Evolutionary conservation across 1,140 invertebrate species (phyloP).

Genomic region (Carcinoscorpius rotundicauda): DNA sequence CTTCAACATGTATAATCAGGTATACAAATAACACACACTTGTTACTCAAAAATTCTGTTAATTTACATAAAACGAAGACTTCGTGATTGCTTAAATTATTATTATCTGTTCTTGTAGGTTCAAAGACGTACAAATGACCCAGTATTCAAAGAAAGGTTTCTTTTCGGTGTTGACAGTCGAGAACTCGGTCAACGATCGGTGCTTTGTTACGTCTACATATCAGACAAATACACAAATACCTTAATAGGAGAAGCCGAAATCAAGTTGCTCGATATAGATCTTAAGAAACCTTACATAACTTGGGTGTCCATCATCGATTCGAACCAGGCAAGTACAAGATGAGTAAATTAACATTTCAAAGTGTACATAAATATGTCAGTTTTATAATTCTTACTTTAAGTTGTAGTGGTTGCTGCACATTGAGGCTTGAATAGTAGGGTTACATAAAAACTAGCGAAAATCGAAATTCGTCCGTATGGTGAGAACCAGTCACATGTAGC

Average conservation of each 20-base stretch:
- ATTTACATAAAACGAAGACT: no score
- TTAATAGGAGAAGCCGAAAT: conserved; percentile 51
- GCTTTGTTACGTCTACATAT: conserved; percentile 47
- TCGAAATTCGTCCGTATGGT: no score
- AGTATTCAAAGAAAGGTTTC: conserved; percentile 58
- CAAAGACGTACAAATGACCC: conserved; percentile 51
- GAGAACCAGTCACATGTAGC: no score
- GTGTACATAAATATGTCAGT: neutral
- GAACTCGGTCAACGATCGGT: conserved; percentile 40
- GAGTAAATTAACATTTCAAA: conserved; percentile 6
- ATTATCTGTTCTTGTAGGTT: conserved; percentile 31
- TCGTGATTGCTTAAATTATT: no score
- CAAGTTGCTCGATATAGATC: conserved; percentile 44
- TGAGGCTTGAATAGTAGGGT: no score
- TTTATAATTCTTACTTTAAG: neutral
- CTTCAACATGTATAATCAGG: no score
- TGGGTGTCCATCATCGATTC: conserved; percentile 19
- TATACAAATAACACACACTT: no score
- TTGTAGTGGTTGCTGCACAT: no score
- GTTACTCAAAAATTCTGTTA: no score
- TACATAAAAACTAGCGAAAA: no score
- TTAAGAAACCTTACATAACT: conserved; percentile 23
- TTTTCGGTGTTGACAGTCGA: conserved; percentile 49
- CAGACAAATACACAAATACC: conserved; percentile 47
- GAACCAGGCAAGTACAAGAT: conserved; percentile 10